Evolutionary conservation across 2,797 vertebrate species (phyloP).

Genomic region (Sebastes cheni): DNA sequence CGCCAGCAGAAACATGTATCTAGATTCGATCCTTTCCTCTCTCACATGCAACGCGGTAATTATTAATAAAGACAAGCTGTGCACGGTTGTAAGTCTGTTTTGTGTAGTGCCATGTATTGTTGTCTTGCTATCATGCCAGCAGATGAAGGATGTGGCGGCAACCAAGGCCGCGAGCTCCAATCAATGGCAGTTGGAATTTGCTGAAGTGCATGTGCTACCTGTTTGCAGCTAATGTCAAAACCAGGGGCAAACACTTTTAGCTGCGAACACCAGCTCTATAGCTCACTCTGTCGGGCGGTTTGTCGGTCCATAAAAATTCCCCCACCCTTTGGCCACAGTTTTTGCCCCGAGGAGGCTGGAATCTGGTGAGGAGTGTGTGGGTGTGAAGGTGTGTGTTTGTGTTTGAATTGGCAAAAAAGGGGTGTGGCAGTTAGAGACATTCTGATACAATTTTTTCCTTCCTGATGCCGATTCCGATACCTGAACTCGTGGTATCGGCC

Average conservation of each 20-base stretch:
- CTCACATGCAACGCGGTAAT: slow-evolving; percentile 1
- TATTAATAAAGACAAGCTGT: slow-evolving; percentile 27
- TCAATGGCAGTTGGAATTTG: background rate
- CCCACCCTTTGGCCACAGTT: background rate
- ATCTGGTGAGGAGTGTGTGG: background rate
- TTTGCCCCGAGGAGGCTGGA: background rate
- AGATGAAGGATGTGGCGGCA: background rate
- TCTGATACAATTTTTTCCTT: too few species aligned
- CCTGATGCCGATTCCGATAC: too few species aligned
- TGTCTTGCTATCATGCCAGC: background rate
- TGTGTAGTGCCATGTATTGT: background rate
- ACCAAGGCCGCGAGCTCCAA: background rate
- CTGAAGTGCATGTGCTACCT: background rate
- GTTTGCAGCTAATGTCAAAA: background rate
- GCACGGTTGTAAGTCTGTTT: background rate
- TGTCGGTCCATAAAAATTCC: background rate
- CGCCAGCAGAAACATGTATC: slow-evolving; percentile 29
- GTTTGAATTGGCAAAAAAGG: background rate
- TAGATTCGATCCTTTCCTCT: slow-evolving; percentile 20
- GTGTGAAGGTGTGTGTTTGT: background rate
- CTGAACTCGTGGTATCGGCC: too few species aligned
- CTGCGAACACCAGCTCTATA: background rate
- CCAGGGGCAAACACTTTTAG: background rate
- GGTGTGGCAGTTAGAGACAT: background rate
- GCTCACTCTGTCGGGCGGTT: background rate